Evolutionary conservation across 2,797 vertebrate species (phyloP), one percentile per base, ranked within the genome.

Genomic region (Poecilia picta): DNA sequence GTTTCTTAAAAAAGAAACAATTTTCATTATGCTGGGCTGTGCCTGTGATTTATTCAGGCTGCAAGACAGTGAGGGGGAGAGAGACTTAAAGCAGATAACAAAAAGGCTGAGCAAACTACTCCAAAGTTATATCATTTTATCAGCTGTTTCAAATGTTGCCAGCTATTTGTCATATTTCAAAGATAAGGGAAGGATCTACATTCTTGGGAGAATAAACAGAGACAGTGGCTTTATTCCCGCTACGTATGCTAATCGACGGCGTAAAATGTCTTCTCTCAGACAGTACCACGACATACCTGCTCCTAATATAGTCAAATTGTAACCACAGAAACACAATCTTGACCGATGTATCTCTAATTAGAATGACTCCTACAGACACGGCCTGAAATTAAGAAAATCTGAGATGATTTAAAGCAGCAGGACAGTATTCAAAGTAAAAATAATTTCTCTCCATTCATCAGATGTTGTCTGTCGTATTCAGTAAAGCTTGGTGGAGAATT

Each of bases 391-490:
- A 62, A 70, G 28, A 79, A 71, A 77, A 53, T 73, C 25, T 15
- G 66, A 74, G 71, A 23, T 70, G 72, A 81, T 23, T 8, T 39
- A 43, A 72, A 12, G 28, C 53, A 77, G 53, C 1, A 2, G 68
- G 36, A 33, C 33, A 11, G 59, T 25, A 28, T 43, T 75, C 36
- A 73, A 8, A 66, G 39, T 77, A 76, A 70, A 53, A 57, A 82
- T 46, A 81, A 68, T 78, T 79, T 25, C 80, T 51, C 57, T 74
- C 0, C 5, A 18, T 47, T 80, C 81, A 45, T 88, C 78, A 64
- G 74, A 89, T 13, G 28, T 83, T 59, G 12, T 78, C 49, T 31
- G 4, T 81, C 51, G 74, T 39, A 85, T 84, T 88, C 47, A 31
- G 62, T 39, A 39, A 86, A 47, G 39, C 76, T 72, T 55, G 75